Conservation (phyloP, 2,888 invertebrate species). For the Eutolmus rufibarbis region DNA sequence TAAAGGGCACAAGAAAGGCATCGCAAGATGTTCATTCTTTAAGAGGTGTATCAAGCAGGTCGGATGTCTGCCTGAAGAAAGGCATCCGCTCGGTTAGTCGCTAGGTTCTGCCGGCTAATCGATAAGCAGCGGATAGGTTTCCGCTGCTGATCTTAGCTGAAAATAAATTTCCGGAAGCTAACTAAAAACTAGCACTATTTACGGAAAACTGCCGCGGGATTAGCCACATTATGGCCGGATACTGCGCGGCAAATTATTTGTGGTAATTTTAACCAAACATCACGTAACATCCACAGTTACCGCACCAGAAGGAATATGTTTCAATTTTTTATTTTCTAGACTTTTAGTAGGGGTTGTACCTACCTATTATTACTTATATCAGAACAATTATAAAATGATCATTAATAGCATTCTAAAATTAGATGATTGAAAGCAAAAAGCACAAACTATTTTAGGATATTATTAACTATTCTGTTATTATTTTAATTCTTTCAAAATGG, state of each 20-base stretch:
- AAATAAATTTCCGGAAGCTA: background rate
- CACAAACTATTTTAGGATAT: too few species aligned
- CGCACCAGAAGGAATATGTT: background rate
- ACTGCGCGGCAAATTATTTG: background rate
- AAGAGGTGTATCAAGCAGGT: background rate
- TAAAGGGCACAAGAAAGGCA: background rate
- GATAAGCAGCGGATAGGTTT: background rate
- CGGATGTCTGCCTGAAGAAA: background rate
- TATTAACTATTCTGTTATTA: too few species aligned
- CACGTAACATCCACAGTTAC: background rate
- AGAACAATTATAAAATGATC: too few species aligned
- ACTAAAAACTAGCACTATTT: background rate
- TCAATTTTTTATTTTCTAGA: background rate
- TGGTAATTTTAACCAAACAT: background rate
- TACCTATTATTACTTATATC: too few species aligned
- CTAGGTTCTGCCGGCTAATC: background rate
- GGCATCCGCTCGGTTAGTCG: background rate
- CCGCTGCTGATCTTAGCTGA: background rate
- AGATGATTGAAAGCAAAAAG: too few species aligned
- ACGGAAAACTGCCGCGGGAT: background rate
- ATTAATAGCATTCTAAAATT: too few species aligned
- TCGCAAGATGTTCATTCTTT: slow-evolving; percentile 11
- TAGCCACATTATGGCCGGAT: background rate
- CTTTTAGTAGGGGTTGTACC: too few species aligned
- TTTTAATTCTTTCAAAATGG: too few species aligned